A percentile compares a stretch with the other conserved stretches of the same genome.
phyloP scores from a whole-genome alignment of 2,888 invertebrate species.

The Leptopilina syphax region DNA sequence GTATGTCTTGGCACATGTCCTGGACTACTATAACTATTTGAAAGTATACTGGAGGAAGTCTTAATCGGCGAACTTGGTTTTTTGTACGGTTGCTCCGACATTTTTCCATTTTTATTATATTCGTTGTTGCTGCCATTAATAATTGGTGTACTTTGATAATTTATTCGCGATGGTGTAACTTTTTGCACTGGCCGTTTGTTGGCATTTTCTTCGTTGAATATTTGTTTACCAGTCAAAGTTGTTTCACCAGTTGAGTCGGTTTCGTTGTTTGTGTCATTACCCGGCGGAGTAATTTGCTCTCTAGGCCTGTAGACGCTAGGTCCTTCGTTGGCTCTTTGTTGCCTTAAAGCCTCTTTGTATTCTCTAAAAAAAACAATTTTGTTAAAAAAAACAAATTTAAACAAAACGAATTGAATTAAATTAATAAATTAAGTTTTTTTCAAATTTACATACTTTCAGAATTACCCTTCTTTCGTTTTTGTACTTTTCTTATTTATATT shows the following conservation, averaged over 20 bases:
- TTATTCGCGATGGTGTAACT: constrained; percentile 87
- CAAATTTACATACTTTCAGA: no score
- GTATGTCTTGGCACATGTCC: constrained; percentile 78
- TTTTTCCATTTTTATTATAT: constrained; percentile 69
- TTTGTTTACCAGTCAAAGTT: constrained; percentile 64
- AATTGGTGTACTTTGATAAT: constrained; percentile 69
- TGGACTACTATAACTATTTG: constrained; percentile 76
- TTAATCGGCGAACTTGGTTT: constrained; percentile 85
- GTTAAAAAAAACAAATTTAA: no score
- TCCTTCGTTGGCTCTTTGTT: constrained; percentile 88
- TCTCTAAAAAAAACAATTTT: constrained; percentile 79
- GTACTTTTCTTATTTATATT: no score
- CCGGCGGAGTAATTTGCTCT: constrained; percentile 80
- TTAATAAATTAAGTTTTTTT: neutral
- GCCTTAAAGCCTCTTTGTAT: constrained; percentile 93
- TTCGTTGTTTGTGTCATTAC: constrained; percentile 67
- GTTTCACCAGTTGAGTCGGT: constrained; percentile 60
- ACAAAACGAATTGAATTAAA: constrained; percentile 3
- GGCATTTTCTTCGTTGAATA: constrained; percentile 75
- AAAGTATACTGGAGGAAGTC: constrained; percentile 80
- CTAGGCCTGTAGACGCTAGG: constrained; percentile 84
- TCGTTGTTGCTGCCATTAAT: constrained; percentile 73
- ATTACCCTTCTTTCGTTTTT: no score
- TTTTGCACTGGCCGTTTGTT: constrained; percentile 87
- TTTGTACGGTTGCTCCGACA: constrained; percentile 78